Conservation (phyloP, 2,113 vertebrate genomes). For the Geococcyx californianus region DNA sequence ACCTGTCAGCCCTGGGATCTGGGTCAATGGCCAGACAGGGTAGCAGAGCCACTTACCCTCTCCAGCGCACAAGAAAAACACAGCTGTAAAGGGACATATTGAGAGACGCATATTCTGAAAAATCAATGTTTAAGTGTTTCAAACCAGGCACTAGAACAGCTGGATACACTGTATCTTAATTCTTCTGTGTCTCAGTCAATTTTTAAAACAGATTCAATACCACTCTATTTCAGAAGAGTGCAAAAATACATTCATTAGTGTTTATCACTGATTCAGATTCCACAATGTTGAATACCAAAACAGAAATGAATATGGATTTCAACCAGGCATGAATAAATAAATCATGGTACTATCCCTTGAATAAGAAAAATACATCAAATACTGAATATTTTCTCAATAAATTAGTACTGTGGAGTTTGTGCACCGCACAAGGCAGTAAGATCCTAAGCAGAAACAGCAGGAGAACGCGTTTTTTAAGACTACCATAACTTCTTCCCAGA, state of each 20-base stretch:
- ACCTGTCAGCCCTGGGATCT: fast-evolving
- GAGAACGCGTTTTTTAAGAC: not conserved
- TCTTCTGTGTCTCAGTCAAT: constrained; percentile 9
- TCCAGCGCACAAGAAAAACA: not conserved
- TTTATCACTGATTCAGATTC: constrained; percentile 41
- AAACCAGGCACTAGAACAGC: not conserved
- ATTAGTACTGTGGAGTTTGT: not conserved
- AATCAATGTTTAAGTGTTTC: not conserved
- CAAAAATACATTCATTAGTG: constrained; percentile 38
- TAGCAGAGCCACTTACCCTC: not conserved
- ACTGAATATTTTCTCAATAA: not conserved
- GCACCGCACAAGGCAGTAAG: not conserved
- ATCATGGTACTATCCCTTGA: not conserved
- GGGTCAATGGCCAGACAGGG: not conserved
- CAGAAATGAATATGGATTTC: constrained; percentile 51
- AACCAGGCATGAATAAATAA: constrained; percentile 1
- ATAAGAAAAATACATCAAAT: not conserved
- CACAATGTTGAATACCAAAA: constrained; percentile 7
- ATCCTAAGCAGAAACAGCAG: not conserved
- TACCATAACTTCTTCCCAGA: not conserved
- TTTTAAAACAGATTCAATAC: not conserved
- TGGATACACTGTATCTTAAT: constrained; percentile 32
- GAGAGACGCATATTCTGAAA: not conserved
- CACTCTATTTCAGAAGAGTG: constrained; percentile 32
- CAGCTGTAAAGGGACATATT: not conserved